These are phyloP conservation scores for Agraylea sexmaculata DNA, from an alignment of 1,140 invertebrate species.

Conservation along the genomic window DNA sequence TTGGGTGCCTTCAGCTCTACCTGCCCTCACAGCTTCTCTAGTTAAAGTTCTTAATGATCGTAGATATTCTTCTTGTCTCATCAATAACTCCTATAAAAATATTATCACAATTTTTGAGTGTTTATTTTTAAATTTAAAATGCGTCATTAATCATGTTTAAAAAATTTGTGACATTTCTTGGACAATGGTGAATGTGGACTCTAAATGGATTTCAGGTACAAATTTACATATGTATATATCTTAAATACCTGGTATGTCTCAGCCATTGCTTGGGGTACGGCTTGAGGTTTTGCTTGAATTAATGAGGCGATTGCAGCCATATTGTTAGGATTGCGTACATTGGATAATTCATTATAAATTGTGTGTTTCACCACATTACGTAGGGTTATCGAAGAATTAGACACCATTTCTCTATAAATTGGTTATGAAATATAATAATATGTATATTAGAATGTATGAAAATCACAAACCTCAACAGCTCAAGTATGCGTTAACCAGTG, in stretches of 20 bases:
- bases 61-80: slow-evolving; percentile 84
- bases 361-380: slow-evolving; percentile 81
- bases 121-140: slow-evolving; percentile 4
- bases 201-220: too few species aligned
- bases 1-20: slow-evolving; percentile 27
- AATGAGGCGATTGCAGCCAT: slow-evolving; percentile 78
- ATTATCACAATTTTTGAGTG: slow-evolving; percentile 22
- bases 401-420: slow-evolving; percentile 56
- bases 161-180: not conserved
- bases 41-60: slow-evolving; percentile 70
- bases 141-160: not conserved
- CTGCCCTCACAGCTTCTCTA: slow-evolving; percentile 74
- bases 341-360: slow-evolving; percentile 90
- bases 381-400: slow-evolving; percentile 69
- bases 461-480: slow-evolving; percentile 61
- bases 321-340: slow-evolving; percentile 86
- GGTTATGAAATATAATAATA: not conserved
- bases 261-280: slow-evolving; percentile 64
- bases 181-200: not conserved
- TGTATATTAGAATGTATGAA: slow-evolving; percentile 20
- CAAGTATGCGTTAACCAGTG: slow-evolving; percentile 79
- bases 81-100: slow-evolving; percentile 64
- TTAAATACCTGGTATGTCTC: slow-evolving; percentile 57
- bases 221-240: slow-evolving; percentile 4
- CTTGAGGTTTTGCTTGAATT: slow-evolving; percentile 68